Evolutionary conservation across 2,888 invertebrate genomes (phyloP).

Genomic region (Hololepta plana): DNA sequence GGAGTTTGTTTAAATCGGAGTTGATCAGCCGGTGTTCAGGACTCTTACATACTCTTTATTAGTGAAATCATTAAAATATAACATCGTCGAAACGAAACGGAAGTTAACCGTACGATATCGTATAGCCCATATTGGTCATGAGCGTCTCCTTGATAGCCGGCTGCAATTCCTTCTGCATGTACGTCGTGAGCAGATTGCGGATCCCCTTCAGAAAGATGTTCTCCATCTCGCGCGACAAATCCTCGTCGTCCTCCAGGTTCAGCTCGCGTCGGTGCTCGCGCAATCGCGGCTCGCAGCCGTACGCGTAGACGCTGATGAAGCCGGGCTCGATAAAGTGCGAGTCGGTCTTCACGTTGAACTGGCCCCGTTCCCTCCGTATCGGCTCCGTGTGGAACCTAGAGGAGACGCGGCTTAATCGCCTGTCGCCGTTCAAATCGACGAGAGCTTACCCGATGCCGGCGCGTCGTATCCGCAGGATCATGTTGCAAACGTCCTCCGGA

Average conservation of each 20-base stretch:
- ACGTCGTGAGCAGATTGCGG: slow-evolving; percentile 57
- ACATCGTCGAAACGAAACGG: too few species aligned
- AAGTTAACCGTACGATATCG: slow-evolving; percentile 68
- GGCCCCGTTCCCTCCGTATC: slow-evolving; percentile 44
- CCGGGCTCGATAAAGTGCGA: slow-evolving; percentile 73
- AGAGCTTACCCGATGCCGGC: too few species aligned
- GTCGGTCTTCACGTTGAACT: slow-evolving; percentile 58
- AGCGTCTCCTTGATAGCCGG: slow-evolving; percentile 73
- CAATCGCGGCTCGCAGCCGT: slow-evolving; percentile 46
- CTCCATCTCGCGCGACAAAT: slow-evolving; percentile 64
- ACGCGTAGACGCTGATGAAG: slow-evolving; percentile 71
- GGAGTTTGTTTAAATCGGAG: too few species aligned
- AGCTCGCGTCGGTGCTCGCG: slow-evolving; percentile 18
- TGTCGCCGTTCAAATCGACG: too few species aligned
- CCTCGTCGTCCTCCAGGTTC: slow-evolving; percentile 38
- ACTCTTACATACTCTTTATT: too few species aligned
- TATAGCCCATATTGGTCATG: slow-evolving; percentile 77
- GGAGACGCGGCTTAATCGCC: too few species aligned
- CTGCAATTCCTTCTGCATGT: slow-evolving; percentile 69
- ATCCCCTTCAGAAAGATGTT: slow-evolving; percentile 73
- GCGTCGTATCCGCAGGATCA: slow-evolving; percentile 57
- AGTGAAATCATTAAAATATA: neutral
- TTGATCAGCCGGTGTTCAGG: too few species aligned
- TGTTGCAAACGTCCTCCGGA: slow-evolving; percentile 42
- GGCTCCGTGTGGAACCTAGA: slow-evolving; percentile 48